A percentile compares a stretch with the other conserved stretches of the same genome.
Conservation (phyloP, 2,888 invertebrate species). For the Parelbella ahira region DNA sequence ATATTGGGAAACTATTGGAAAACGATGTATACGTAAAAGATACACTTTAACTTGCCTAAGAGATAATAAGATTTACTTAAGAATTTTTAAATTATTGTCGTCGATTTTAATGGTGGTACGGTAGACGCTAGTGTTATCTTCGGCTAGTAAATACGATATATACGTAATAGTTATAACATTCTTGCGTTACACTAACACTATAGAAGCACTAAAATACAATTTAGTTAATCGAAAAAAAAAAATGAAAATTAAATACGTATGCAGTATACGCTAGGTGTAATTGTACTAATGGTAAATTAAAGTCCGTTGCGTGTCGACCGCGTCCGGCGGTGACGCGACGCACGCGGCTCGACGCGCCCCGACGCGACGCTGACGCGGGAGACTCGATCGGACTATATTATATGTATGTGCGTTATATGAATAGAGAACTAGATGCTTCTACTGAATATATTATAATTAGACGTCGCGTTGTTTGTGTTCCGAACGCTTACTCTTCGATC, state of each 20-base stretch:
- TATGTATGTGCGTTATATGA: slow-evolving; percentile 65
- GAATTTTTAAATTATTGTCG: slow-evolving; percentile 78
- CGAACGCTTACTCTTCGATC: slow-evolving; percentile 46
- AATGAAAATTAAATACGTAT: slow-evolving; percentile 72
- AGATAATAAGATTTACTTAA: slow-evolving; percentile 76
- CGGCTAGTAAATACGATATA: slow-evolving; percentile 67
- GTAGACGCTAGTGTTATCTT: slow-evolving; percentile 74
- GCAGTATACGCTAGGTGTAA: slow-evolving; percentile 78
- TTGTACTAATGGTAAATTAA: slow-evolving; percentile 32
- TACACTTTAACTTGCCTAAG: slow-evolving; percentile 80
- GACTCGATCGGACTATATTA: slow-evolving; percentile 38
- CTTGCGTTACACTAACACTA: slow-evolving; percentile 45
- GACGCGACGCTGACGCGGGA: not conserved
- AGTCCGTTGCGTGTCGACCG: slow-evolving; percentile 44
- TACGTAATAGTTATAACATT: slow-evolving; percentile 68
- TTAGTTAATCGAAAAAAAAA: slow-evolving; percentile 68
- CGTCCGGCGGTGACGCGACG: slow-evolving; percentile 29
- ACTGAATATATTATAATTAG: slow-evolving; percentile 54
- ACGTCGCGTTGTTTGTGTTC: slow-evolving; percentile 52
- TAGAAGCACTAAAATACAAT: slow-evolving; percentile 56
- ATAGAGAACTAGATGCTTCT: slow-evolving; percentile 71
- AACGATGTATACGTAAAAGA: slow-evolving; percentile 79
- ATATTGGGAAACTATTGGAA: slow-evolving; percentile 67
- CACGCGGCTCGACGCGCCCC: not conserved
- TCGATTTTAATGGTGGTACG: slow-evolving; percentile 73